These are phyloP conservation scores for Chironomus tepperi DNA, from an alignment of 1,140 invertebrate species.

Conservation along the genomic window DNA sequence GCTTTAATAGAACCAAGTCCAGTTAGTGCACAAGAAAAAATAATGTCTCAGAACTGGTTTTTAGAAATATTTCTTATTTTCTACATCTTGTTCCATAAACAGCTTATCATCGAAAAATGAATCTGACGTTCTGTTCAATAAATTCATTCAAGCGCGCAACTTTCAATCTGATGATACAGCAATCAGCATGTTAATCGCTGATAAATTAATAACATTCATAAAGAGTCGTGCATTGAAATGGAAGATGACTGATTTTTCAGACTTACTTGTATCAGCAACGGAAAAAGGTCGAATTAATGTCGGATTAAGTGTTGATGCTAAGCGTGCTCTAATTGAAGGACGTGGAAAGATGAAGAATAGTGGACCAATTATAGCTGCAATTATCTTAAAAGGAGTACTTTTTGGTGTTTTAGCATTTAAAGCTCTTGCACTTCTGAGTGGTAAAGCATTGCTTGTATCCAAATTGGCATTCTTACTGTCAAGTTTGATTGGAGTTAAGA, in stretches of 20 bases:
- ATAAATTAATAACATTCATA: conserved; percentile 64
- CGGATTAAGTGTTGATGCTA: conserved; percentile 56
- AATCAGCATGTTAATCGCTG: conserved; percentile 55
- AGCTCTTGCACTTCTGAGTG: conserved; percentile 67
- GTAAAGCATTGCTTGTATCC: conserved; percentile 70
- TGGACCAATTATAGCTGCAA: conserved; percentile 61
- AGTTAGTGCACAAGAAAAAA: background rate
- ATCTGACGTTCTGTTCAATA: background rate
- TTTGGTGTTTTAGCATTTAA: conserved; percentile 70
- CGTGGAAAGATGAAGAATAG: conserved; percentile 65
- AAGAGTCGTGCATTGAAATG: conserved; percentile 59
- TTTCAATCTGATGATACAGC: conserved; percentile 57
- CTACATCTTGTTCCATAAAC: background rate
- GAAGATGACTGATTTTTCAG: conserved; percentile 61
- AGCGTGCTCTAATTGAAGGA: conserved; percentile 47
- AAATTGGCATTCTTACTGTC: conserved; percentile 72
- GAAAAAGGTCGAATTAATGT: conserved; percentile 61
- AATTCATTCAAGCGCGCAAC: conserved; percentile 37
- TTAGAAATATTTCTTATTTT: background rate
- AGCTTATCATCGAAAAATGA: background rate
- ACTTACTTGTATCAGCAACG: conserved; percentile 63
- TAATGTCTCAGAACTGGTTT: background rate
- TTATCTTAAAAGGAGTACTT: conserved; percentile 67
- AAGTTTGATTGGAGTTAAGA: conserved; percentile 71
- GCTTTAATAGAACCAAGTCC: background rate